Percentiles rank a stretch among this genome's conserved stretches.
phyloP scores from a whole-genome alignment of 2,797 vertebrate species.

The Gymnothorax reevesii region DNA sequence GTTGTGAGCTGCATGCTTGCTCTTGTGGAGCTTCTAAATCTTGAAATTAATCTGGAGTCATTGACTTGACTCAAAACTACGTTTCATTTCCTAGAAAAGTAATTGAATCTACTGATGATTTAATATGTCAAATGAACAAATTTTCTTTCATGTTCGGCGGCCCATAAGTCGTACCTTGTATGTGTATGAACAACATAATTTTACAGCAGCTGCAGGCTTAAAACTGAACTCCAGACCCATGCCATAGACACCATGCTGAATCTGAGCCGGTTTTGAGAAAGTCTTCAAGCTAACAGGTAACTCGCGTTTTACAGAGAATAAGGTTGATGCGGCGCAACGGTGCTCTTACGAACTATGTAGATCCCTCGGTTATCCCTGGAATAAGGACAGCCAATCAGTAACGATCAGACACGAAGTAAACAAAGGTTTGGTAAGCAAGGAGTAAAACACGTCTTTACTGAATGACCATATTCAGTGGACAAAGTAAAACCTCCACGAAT shows the following conservation, averaged over 20 bases:
- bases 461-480: neutral
- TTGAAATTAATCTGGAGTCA: neutral
- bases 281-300: neutral
- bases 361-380: neutral
- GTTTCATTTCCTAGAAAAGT: neutral
- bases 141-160: too few relatives aligned
- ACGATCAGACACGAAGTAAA: neutral
- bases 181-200: too few relatives aligned
- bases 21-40: neutral
- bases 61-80: neutral
- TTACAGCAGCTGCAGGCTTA: too few relatives aligned
- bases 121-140: too few relatives aligned
- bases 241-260: too few relatives aligned
- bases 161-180: too few relatives aligned
- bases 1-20: neutral
- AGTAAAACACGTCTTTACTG: neutral
- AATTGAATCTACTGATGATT: neutral
- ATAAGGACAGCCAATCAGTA: neutral
- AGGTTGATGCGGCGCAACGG: neutral
- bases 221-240: too few relatives aligned
- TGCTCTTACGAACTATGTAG: neutral
- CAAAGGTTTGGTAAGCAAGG: neutral
- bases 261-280: too few relatives aligned
- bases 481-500: neutral
- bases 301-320: neutral